Base-by-base conservation (phyloP, 2,888 invertebrate genomes). In the Cremastinae sp. region DNA sequence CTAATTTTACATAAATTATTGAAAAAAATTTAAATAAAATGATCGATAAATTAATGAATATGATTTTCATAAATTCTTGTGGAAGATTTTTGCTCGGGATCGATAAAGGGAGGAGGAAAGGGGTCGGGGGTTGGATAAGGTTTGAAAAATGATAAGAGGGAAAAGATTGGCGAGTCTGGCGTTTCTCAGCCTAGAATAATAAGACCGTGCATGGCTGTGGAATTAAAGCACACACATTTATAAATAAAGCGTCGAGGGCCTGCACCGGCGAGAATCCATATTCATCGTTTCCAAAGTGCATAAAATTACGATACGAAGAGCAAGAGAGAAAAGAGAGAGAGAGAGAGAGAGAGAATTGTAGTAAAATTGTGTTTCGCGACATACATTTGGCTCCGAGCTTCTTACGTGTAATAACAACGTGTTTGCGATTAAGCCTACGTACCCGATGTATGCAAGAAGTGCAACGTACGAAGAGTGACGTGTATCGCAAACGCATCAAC, bases 231-330 rank as follows among this genome's bases (percentile, higher is more conserved):
- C 64, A 75, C 76, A 82, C 80, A 79, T 80, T 41, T 22, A 22
- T 47, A 18, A 4, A 62, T 16, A 35, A 8, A 35, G 35, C 49
- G 39, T 62, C 37, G 49, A 78, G 79, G 71, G 62, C 39, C 75
- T 77, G 61, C 75, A 71, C 78, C 79, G 80, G 78, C 81, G 79
- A 80, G 80, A 85, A 88, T 88, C 87, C 87, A 88, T 88, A 88
- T 88, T 88, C 87, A 88, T 87, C 83, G 87, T 81, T 76, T 78
- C 82, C 78, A 84, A 35, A 84, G 82, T 84, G 88, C 86, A 88
- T 89, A 87, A 87, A 88, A 88, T 88, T 87, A 88, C 86, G 85
- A 88, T 86, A 84, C 80, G 81, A 53, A 55, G 35, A 18, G 56
- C 51, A 37, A 53, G 59, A 65, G 59, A 65, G 70, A n/a, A n/a